Evolutionary conservation across 2,113 vertebrate genomes (phyloP), one percentile per base, ranked within the genome.

Genomic region (Sinosuthora webbiana): DNA sequence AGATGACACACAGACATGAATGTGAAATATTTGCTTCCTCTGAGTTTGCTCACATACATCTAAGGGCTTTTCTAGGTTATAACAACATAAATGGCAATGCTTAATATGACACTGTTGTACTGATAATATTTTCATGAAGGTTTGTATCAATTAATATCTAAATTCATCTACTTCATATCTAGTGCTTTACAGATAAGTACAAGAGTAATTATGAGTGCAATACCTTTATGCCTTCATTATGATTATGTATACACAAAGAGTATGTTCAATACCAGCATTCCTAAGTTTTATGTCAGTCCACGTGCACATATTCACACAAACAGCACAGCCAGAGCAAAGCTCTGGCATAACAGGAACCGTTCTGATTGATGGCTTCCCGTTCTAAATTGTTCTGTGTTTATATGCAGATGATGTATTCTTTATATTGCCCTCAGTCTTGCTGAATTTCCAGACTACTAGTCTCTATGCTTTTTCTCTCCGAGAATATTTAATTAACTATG

Each of bases 21-120:
- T 94, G 86, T 87, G 87, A 65, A 86, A 70, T 81, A 89, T 67
- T 96, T 94, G 11, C 35, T 45, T 90, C 52, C 50, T 81, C 64
- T 59, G 50, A 86, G 49, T 76, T 87, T 87, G 20, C 65, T 81
- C 24, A 71, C 60, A 62, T 52, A 75, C 15, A 71, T 49, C 41
- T 81, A 82, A 91, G 74, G 60, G 68, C 53, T 89, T 84, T 60
- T 68, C 83, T 89, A 87, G 80, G 69, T 96, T 87, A 82, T 16
- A 74, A 20, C 23, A 44, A 55, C 37, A 41, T n/a, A 33, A 13
- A 9, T 21, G 17, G n/a, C 57, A 31, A 56, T 3, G 6, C 15
- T 49, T 82, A 67, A 52, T 71, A 64, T 33, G 35, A 8, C 37
- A 71, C 23, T 44, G 24, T 55, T 83, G n/a, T 53, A 59, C 23